Percentiles rank a stretch among this genome's conserved stretches.
Evolutionary conservation across 1,140 invertebrate genomes (phyloP).

Genomic region (Bombus breviceps): DNA sequence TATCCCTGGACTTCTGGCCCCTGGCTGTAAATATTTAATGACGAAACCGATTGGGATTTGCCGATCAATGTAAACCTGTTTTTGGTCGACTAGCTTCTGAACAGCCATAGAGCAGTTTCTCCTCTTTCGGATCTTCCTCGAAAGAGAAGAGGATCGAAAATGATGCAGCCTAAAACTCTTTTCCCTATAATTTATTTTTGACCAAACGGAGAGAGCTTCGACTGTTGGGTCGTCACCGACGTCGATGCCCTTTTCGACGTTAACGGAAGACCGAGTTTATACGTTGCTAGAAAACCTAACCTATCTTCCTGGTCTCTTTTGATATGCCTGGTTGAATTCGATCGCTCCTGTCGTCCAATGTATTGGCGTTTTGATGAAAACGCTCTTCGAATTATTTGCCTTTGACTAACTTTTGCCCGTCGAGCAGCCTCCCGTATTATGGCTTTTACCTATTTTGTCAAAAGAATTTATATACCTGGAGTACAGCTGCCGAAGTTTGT

Average conservation of each 20-base stretch:
- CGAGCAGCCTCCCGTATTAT: neutral
- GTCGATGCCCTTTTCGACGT: conserved; percentile 39
- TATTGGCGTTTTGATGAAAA: conserved; percentile 68
- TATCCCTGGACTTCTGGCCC: conserved; percentile 19
- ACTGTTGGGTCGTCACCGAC: conserved; percentile 38
- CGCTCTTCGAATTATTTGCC: conserved; percentile 44
- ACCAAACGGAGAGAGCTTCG: conserved; percentile 60
- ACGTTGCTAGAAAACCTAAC: conserved; percentile 1
- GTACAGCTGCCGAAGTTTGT: neutral
- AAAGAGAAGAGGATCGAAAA: neutral
- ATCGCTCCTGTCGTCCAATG: conserved; percentile 44
- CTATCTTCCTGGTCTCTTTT: conserved; percentile 49
- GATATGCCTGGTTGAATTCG: conserved; percentile 52
- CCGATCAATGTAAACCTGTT: conserved; percentile 70
- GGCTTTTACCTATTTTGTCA: neutral
- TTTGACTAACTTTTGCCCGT: neutral
- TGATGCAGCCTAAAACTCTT: neutral
- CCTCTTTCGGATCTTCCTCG: conserved; percentile 23
- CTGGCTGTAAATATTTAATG: conserved; percentile 73
- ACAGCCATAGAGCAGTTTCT: conserved; percentile 40
- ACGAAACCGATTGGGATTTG: conserved; percentile 64
- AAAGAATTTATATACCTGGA: neutral
- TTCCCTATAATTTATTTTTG: conserved; percentile 68
- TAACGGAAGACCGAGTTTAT: conserved; percentile 33
- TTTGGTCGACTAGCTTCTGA: conserved; percentile 54